These are phyloP conservation scores for Alligator mississippiensis DNA, from an alignment of 2,113 vertebrate genomes.

Conservation along the genomic window DNA sequence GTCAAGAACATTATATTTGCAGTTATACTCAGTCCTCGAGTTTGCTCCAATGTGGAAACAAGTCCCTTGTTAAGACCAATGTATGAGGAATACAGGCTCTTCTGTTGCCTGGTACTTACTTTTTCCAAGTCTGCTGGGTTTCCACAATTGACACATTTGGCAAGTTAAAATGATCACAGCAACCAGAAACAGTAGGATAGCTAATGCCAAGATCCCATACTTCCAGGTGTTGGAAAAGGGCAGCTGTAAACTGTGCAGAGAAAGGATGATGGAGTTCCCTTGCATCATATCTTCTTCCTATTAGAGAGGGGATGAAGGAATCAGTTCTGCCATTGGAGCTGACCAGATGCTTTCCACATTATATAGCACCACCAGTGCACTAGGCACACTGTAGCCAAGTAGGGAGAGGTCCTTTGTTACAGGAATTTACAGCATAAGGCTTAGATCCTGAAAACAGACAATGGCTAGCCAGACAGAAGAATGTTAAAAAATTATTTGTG, in stretches of 20 bases:
- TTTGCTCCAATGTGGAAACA: neutral
- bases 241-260: slow-evolving; percentile 45
- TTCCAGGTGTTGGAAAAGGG: slow-evolving; percentile 72
- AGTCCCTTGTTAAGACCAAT: neutral
- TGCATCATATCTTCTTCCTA: neutral
- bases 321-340: neutral
- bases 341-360: too few species aligned
- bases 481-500: neutral
- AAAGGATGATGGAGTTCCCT: neutral
- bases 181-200: slow-evolving; percentile 72
- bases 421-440: neutral
- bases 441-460: neutral
- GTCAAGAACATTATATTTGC: neutral
- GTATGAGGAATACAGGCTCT: neutral
- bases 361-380: rapidly evolving
- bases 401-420: neutral
- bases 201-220: slow-evolving; percentile 74
- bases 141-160: slow-evolving; percentile 75
- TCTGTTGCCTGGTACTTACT: neutral
- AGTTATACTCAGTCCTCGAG: neutral
- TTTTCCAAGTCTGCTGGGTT: neutral
- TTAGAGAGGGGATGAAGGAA: neutral
- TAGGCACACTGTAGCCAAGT: too few species aligned
- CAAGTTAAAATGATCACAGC: slow-evolving; percentile 78
- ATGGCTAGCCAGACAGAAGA: too few species aligned